Evolutionary conservation across 2,888 invertebrate species (phyloP).

Genomic region (Eupithecia vulgata): DNA sequence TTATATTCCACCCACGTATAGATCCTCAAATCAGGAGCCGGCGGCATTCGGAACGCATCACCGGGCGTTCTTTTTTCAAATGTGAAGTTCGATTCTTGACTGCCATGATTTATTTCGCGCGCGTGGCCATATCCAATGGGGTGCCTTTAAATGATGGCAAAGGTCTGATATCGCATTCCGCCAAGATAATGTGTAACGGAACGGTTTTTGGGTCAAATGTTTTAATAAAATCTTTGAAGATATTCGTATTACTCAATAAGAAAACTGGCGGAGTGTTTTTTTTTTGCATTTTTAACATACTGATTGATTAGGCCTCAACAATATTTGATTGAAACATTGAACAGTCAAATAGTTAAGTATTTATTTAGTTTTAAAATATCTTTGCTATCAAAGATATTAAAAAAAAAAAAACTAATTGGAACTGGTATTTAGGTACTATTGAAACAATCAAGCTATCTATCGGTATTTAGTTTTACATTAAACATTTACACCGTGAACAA

Average conservation of each 20-base stretch:
- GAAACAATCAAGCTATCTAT: too few species aligned
- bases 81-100: conserved; percentile 48
- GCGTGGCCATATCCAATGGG: conserved; percentile 43
- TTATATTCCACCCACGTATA: conserved; percentile 48
- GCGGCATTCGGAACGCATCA: conserved; percentile 57
- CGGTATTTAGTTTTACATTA: too few species aligned
- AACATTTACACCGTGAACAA: too few species aligned
- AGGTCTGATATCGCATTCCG: conserved; percentile 31
- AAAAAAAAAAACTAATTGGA: too few species aligned
- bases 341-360: too few species aligned
- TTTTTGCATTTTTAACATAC: background rate
- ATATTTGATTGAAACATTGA: too few species aligned
- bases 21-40: conserved; percentile 52
- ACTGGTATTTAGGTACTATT: too few species aligned
- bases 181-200: conserved; percentile 22
- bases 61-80: conserved; percentile 51
- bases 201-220: conserved; percentile 17
- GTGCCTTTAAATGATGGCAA: conserved; percentile 35
- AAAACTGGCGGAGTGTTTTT: background rate
- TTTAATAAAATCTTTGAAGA: conserved; percentile 16
- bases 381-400: too few species aligned
- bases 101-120: conserved; percentile 47
- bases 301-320: background rate
- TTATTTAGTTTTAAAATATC: too few species aligned
- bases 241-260: background rate